Conservation (phyloP, 2,888 invertebrate genomes). For the Epinotia bilunana region DNA sequence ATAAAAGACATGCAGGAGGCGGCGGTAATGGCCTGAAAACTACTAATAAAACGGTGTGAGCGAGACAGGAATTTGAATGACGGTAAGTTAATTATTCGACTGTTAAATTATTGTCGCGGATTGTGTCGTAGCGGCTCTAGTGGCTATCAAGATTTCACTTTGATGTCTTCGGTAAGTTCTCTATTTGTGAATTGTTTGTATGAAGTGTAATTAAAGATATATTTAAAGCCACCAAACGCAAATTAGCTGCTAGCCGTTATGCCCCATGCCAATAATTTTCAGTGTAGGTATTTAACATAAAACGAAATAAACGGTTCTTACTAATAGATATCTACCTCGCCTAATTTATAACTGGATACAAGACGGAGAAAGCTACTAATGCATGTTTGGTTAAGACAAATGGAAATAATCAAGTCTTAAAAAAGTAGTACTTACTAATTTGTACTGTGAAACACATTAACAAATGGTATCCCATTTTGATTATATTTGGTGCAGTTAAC, state of each 20-base stretch:
- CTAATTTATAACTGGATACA: no score
- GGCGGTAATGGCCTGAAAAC: not conserved
- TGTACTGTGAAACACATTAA: no score
- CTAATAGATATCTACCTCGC: no score
- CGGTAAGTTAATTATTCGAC: not conserved
- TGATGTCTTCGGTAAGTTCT: slow-evolving; percentile 22
- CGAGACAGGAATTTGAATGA: not conserved
- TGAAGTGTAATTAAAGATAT: not conserved
- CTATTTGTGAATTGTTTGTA: not conserved
- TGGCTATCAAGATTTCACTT: not conserved
- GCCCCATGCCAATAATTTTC: not conserved
- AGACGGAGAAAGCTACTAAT: no score
- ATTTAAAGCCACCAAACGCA: not conserved
- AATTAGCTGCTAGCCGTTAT: not conserved
- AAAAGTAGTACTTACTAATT: no score
- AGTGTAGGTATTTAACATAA: not conserved
- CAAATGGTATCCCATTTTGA: no score
- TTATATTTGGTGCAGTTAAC: no score
- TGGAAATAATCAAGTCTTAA: no score
- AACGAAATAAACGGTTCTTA: no score
- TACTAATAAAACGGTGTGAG: not conserved
- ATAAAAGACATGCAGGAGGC: not conserved
- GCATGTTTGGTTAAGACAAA: no score
- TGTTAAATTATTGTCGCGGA: not conserved
- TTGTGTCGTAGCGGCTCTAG: not conserved